Evolutionary conservation across 2,113 vertebrate species (phyloP), one percentile per base, ranked within the genome.

Genomic region (Podarcis raffonei): DNA sequence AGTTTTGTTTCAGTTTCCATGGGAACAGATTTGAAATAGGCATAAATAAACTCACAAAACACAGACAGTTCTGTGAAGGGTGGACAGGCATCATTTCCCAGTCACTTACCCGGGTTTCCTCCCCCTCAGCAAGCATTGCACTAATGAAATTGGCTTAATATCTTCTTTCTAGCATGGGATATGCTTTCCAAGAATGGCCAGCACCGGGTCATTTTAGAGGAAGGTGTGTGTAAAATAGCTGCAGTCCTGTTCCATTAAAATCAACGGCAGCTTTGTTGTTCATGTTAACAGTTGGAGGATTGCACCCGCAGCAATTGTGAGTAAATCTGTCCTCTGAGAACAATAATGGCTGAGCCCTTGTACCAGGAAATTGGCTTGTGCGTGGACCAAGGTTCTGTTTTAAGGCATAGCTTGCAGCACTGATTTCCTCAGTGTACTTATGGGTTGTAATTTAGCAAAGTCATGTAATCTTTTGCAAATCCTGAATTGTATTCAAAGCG

Each of bases 1-100:
- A 90, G 90, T 94, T 80, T 90, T 94, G 83, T 90, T 95, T 88
- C 83, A 83, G 95, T 95, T 95, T 86, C 95, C 88, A 95, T 96
- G 93, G 95, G 92, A 95, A 96, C 94, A 25, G 1, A 2, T 93
- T 93, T 94, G 92, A 92, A 92, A 91, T 87, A 90, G 89, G 95
- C 88, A 95, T 90, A 95, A 95, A 93, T 80, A 93, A 95, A 90
- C 87, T 91, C 93, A 87, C 39, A 88, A 89, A 89, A 65, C 72
- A 91, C 89, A 84, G 90, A 90, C 87, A 88, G 92, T 90, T 94
- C 90, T 92, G 94, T 94, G 92, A 95, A 91, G 94, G 85, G 80
- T 85, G 85, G 71, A 90, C 80, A 81, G 90, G 79, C 85, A 85
- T 69, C 83, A 92, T 77, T 79, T 86, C 82, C 84, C 90, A 89